These are phyloP conservation scores for Bimastos eiseni DNA, from an alignment of 2,888 invertebrate genomes.

Conservation along the genomic window DNA sequence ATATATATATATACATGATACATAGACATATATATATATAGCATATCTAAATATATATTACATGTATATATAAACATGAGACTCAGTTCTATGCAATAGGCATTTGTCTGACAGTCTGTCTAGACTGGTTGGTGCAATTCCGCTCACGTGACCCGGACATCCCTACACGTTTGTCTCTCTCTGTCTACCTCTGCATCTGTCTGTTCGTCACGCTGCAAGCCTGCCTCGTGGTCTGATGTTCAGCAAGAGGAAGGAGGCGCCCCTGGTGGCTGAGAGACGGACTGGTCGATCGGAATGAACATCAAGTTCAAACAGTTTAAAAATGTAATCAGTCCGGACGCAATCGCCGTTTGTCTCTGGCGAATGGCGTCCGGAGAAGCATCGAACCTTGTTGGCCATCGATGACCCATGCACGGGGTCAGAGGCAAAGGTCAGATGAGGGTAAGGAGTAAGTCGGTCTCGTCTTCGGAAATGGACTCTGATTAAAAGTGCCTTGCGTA, in stretches of 20 bases:
- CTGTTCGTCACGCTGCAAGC: neutral
- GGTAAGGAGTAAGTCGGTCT: neutral
- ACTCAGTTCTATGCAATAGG: neutral
- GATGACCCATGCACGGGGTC: neutral
- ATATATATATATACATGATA: no score
- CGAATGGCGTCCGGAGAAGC: neutral
- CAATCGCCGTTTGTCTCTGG: neutral
- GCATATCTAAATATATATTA: no score
- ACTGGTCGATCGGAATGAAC: neutral
- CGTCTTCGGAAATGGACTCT: neutral
- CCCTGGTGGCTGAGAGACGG: neutral
- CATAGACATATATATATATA: no score
- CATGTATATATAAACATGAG: no score
- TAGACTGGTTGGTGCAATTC: neutral
- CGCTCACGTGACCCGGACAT: neutral
- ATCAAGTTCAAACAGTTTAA: neutral
- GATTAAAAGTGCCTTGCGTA: no score
- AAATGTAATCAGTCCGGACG: neutral
- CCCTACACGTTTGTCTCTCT: neutral
- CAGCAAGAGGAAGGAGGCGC: neutral
- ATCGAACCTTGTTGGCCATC: neutral
- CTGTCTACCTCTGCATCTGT: neutral
- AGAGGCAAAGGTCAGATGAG: neutral
- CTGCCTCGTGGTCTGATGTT: neutral
- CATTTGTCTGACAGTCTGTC: slow-evolving; percentile 5